Evolutionary conservation across 2,888 invertebrate genomes (phyloP).

Genomic region (Coelopa pilipes): DNA sequence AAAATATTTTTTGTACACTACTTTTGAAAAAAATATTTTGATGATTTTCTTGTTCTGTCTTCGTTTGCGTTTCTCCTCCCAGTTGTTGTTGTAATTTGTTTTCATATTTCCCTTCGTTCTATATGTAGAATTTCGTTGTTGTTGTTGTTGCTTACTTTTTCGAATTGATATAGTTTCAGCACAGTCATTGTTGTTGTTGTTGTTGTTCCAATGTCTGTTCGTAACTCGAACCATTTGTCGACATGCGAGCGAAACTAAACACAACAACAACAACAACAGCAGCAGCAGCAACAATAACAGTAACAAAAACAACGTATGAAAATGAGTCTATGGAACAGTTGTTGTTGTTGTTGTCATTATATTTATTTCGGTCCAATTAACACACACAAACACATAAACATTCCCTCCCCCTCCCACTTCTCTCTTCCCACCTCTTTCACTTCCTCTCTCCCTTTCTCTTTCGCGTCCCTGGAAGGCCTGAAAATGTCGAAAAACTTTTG

Average conservation of each 20-base stretch:
- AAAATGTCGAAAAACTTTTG: neutral
- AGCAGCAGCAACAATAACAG: constrained; percentile 1
- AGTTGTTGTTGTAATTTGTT: too few species aligned
- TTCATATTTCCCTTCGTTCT: neutral
- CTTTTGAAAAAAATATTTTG: neutral
- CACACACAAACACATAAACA: neutral
- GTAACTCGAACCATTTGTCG: constrained; percentile 25
- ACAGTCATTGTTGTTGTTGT: neutral
- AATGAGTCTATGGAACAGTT: neutral
- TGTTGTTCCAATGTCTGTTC: neutral
- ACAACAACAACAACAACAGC: too few species aligned
- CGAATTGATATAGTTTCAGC: too few species aligned
- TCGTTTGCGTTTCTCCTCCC: too few species aligned
- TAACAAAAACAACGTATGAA: neutral
- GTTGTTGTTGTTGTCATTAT: neutral
- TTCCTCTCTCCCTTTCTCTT: neutral
- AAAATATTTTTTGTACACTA: neutral
- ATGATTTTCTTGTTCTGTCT: too few species aligned
- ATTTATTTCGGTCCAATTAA: constrained; percentile 9
- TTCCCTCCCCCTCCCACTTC: neutral
- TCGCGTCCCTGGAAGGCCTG: too few species aligned
- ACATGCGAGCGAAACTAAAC: neutral
- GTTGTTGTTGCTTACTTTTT: too few species aligned
- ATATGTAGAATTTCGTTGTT: neutral
- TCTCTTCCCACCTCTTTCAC: too few species aligned